Base-by-base conservation (phyloP, 2,888 invertebrate species). In the Xanthia icteritia region DNA sequence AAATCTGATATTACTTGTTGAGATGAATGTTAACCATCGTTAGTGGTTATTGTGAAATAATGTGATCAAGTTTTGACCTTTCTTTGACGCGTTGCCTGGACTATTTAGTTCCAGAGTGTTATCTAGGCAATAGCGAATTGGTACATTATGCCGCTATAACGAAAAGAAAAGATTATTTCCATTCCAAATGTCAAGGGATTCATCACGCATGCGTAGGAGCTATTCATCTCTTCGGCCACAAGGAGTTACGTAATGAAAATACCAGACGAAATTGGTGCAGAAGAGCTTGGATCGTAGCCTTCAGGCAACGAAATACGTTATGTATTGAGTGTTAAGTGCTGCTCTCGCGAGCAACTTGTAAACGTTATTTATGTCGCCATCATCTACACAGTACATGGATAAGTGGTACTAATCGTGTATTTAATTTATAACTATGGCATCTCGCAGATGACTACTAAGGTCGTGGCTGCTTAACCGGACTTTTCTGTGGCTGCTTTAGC, bases 21-120 rank as follows among this genome's bases (percentile, higher is more conserved):
- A 86, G 84, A 89, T 90, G 90, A 89, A 83, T 81, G 87, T 89
- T 92, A 91, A 85, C 91, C 36, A 13, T 31, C 66, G 11, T 11
- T 31, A 31, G 31, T 31, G 31, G 6, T 51, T 51, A 8, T 31
- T 48, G 4, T 23, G 13, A 31, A 31, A 39, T 54, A 68, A n/a
- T 68, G 17, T 56, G 17, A 36, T 39, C n/a, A 68, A 51, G 56
- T n/a, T 56, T 5, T 56, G 13, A n/a, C 13, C 4, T 56, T 13
- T 13, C 13, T 13, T n/a, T 56, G 13, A 56, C 5, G 56, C 56
- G n/a, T 56, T n/a, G 13, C 56, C 56, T 13, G 5, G 5, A n/a
- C 1, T n/a, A n/a, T 56, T n/a, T 56, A n/a, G n/a, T n/a, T n/a
- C n/a, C 54, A n/a, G 13, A 13, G 5, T 13, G 11, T n/a, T 56